Conservation (phyloP, 2,797 vertebrate genomes). For the Pristis pectinata region DNA sequence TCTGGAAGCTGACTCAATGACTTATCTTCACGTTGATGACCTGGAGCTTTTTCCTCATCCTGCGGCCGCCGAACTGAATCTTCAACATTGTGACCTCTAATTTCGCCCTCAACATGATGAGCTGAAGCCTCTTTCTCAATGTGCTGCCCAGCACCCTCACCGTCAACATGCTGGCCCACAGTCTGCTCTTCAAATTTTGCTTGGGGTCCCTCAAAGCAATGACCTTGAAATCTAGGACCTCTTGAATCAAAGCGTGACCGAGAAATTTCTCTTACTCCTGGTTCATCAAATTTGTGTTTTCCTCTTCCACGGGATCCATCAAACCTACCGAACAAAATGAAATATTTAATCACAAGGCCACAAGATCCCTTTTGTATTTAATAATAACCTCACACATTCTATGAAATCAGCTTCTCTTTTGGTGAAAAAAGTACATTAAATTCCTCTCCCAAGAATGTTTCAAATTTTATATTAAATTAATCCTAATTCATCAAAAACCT, state of each 20-base stretch:
- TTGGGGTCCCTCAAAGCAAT: constrained; percentile 57
- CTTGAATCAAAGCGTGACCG: constrained; percentile 51
- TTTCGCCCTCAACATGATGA: not conserved
- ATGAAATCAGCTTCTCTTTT: not conserved
- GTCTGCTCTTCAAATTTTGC: constrained; percentile 54
- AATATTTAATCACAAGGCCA: constrained; percentile 47
- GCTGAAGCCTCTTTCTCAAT: not conserved
- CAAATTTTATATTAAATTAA: not conserved
- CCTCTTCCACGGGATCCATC: constrained; percentile 67
- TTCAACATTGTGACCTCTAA: not conserved
- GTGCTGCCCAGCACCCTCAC: not conserved
- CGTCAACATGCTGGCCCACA: not conserved
- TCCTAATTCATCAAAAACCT: not conserved
- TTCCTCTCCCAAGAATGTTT: not conserved
- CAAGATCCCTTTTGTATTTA: constrained; percentile 46
- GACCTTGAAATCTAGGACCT: constrained; percentile 60
- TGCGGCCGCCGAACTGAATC: no score
- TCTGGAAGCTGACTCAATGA: not conserved
- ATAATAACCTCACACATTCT: constrained; percentile 43
- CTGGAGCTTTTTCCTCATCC: not conserved
- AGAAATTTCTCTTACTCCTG: constrained; percentile 49
- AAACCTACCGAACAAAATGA: constrained; percentile 62
- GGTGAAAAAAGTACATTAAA: not conserved
- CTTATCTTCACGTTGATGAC: not conserved
- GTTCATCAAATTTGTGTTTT: constrained; percentile 65